These are phyloP conservation scores for Drosophila eohydei DNA, from an alignment of 2,888 invertebrate genomes.

Conservation along the genomic window DNA sequence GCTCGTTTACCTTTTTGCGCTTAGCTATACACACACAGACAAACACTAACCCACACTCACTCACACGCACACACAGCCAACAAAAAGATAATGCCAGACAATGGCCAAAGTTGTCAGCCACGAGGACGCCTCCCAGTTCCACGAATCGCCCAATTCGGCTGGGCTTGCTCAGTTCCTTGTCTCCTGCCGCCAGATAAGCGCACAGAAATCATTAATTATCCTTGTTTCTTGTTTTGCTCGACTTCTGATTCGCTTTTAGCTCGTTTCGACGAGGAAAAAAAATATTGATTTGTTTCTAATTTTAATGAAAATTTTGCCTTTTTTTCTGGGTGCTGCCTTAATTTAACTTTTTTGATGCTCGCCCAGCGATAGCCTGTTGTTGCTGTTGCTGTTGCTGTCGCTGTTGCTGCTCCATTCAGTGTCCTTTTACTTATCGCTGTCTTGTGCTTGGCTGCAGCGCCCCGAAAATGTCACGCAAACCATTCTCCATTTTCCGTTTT, in stretches of 20 bases:
- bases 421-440: slow-evolving; percentile 77
- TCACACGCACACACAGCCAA: slow-evolving; percentile 34
- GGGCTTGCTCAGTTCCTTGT: slow-evolving; percentile 8
- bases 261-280: slow-evolving; percentile 49
- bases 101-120: slow-evolving; percentile 75
- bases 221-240: slow-evolving; percentile 82
- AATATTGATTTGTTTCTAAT: slow-evolving; percentile 81
- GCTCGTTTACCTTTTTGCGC: slow-evolving; percentile 73
- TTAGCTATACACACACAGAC: slow-evolving; percentile 49
- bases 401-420: slow-evolving; percentile 23
- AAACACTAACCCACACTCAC: slow-evolving; percentile 17
- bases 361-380: slow-evolving; percentile 64
- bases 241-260: slow-evolving; percentile 72
- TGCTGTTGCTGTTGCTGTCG: slow-evolving; percentile 24
- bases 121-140: slow-evolving; percentile 7
- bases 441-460: slow-evolving; percentile 77
- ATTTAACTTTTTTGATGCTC: slow-evolving; percentile 79
- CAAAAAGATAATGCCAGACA: slow-evolving; percentile 81
- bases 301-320: slow-evolving; percentile 75
- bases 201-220: slow-evolving; percentile 84
- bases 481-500: slow-evolving; percentile 70
- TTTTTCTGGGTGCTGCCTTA: slow-evolving; percentile 58
- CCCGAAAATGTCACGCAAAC: slow-evolving; percentile 74
- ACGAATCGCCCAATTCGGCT: neutral
- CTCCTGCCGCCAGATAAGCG: slow-evolving; percentile 78